Conservation (phyloP, 2,888 invertebrate species). For the Drosophila borborema region DNA sequence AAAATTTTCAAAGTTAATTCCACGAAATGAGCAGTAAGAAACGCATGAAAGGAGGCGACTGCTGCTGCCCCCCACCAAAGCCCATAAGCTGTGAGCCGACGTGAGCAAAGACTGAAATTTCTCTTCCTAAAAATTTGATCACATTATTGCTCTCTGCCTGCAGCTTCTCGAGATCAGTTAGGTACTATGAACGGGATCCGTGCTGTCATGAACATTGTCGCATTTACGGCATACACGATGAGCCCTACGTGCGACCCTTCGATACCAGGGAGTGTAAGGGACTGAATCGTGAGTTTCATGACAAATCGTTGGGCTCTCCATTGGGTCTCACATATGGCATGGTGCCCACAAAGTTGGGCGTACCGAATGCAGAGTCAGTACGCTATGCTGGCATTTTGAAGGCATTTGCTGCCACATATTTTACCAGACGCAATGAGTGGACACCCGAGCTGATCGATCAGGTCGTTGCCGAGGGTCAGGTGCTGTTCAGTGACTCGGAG, state of each 20-base stretch:
- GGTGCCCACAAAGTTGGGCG: conserved; percentile 40
- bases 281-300: conserved; percentile 33
- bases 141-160: neutral
- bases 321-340: conserved; percentile 70
- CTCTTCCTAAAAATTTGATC: neutral
- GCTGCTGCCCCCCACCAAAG: conserved; percentile 23
- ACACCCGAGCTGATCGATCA: conserved; percentile 71
- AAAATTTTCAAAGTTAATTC: conserved; percentile 11
- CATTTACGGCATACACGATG: conserved; percentile 67
- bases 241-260: conserved; percentile 46
- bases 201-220: conserved; percentile 61
- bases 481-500: conserved; percentile 64
- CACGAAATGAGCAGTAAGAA: conserved; percentile 26
- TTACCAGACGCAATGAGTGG: conserved; percentile 81
- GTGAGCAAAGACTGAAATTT: neutral
- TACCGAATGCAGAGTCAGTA: conserved; percentile 51
- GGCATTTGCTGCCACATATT: conserved; percentile 79
- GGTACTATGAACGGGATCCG: conserved; percentile 41
- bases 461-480: conserved; percentile 77
- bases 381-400: conserved; percentile 76
- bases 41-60: conserved; percentile 36
- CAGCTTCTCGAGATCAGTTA: conserved; percentile 21
- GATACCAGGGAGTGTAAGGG: conserved; percentile 54
- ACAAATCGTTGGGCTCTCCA: conserved; percentile 64
- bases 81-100: conserved; percentile 19